Evolutionary conservation across 2,888 invertebrate species (phyloP).

Genomic region (Hirudinaria manillensis): DNA sequence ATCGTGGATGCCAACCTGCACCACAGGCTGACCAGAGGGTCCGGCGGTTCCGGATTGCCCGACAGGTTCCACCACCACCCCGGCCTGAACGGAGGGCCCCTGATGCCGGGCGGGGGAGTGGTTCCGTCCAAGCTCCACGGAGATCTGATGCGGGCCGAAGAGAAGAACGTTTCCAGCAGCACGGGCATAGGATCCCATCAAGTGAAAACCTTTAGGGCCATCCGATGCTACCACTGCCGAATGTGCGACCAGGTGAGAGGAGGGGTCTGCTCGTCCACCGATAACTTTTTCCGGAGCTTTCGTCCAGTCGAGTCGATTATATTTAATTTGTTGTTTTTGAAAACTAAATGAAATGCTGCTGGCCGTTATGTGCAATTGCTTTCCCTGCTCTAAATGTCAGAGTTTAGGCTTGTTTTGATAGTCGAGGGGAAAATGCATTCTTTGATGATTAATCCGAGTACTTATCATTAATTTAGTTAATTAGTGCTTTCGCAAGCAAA

Average conservation of each 20-base stretch:
- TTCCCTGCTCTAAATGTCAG: neutral
- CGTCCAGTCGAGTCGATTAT: neutral
- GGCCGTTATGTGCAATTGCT: neutral
- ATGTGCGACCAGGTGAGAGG: slow-evolving; percentile 40
- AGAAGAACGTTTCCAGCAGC: slow-evolving; percentile 30
- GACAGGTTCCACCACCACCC: slow-evolving; percentile 28
- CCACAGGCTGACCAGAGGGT: slow-evolving; percentile 19
- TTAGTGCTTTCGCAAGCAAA: too few relatives aligned
- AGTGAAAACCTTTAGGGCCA: slow-evolving; percentile 35
- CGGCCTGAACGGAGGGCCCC: slow-evolving; percentile 9
- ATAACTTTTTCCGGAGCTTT: neutral
- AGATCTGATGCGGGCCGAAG: slow-evolving; percentile 26
- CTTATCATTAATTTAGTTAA: neutral
- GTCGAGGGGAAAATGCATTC: neutral
- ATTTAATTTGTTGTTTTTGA: neutral
- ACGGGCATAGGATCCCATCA: slow-evolving; percentile 25
- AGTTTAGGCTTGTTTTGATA: too few relatives aligned
- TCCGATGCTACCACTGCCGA: slow-evolving; percentile 39
- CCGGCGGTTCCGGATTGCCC: slow-evolving; percentile 18
- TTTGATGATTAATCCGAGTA: neutral
- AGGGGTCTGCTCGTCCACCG: neutral
- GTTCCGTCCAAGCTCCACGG: slow-evolving; percentile 25
- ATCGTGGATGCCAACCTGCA: slow-evolving; percentile 23
- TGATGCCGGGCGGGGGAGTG: slow-evolving; percentile 10
- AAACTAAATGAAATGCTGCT: neutral